Evolutionary conservation across 2,113 vertebrate species (phyloP), one percentile per base, ranked within the genome.

Genomic region (Apistogramma diplotaenia): DNA sequence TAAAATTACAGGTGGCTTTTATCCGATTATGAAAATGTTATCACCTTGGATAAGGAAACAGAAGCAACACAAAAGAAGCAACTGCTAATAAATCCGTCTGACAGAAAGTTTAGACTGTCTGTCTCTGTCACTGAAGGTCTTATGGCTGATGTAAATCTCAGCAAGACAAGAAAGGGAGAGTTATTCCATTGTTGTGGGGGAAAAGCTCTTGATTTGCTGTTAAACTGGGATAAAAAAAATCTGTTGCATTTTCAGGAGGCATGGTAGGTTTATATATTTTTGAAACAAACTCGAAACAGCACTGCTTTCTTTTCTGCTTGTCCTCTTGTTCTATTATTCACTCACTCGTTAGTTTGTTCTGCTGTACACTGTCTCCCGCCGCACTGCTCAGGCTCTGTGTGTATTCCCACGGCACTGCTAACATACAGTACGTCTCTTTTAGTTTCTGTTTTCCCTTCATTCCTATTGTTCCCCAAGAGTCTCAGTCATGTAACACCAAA

Each of bases 241-340:
- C 35, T 78, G 76, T 72, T 82, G 79, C 74, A 76, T 86, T 80
- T 87, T 79, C 76, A 82, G 33, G 77, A 92, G 74, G 59, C 35
- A 23, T 73, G 19, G 46, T 43, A 35, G 37, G 56, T 62, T 71
- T 18, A 3, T 4, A 0, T 71, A 72, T 59, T 84, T 82, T 81
- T 59, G 8, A 23, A 78, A 81, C 77, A 82, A 79, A 81, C 78
- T 76, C 62, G 59, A 49, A 67, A 46, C 8, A 46, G 62, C 62
- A 57, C 13, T 53, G 56, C 54, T 76, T 76, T 58, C 53, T 76
- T 79, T 65, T 67, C 46, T 60, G 31, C 81, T 67, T 25, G 76
- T 85, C 70, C 80, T 85, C 83, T 85, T 90, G 82, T 90, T 90
- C 78, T 91, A 84, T 91, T 89, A 86, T 91, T 93, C 80, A 84